phyloP scores from a whole-genome alignment of 2,888 invertebrate genomes.

The Calephelis perditalis region DNA sequence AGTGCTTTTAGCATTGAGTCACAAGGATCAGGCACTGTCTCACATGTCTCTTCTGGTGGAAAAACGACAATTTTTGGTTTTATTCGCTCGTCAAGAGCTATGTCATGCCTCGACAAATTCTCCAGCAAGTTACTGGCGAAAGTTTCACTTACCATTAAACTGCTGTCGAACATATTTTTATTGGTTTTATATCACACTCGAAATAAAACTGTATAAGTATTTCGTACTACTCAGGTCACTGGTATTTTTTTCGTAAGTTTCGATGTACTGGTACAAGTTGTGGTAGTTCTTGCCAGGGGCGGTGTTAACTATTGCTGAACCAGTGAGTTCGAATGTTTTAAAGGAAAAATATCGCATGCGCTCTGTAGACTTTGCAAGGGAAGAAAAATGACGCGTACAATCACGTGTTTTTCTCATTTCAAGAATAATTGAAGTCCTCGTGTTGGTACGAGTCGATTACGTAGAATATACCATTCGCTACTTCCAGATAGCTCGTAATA shows the following conservation, averaged over 20 bases:
- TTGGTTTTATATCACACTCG: constrained; percentile 34
- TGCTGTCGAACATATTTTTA: constrained; percentile 54
- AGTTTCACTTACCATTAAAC: constrained; percentile 54
- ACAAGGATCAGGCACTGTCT: constrained; percentile 74
- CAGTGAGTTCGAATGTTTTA: too few species aligned
- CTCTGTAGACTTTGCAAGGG: too few species aligned
- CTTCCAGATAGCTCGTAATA: too few species aligned
- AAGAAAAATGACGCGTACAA: too few species aligned
- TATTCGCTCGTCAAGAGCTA: constrained; percentile 46
- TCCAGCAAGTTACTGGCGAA: constrained; percentile 51
- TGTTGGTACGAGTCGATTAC: too few species aligned
- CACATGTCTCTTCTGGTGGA: constrained; percentile 66
- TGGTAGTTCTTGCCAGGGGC: constrained; percentile 39
- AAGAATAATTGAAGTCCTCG: too few species aligned
- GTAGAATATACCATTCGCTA: too few species aligned
- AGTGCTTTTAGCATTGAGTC: constrained; percentile 83
- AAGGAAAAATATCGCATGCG: too few species aligned
- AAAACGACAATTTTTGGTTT: constrained; percentile 70
- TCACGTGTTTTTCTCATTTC: too few species aligned
- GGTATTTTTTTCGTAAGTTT: constrained; percentile 47
- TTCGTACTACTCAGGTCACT: constrained; percentile 32
- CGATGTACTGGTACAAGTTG: constrained; percentile 40
- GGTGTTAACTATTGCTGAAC: constrained; percentile 49
- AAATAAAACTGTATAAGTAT: constrained; percentile 26
- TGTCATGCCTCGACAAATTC: constrained; percentile 46